Base-by-base conservation (phyloP, 1,140 invertebrate species). In the Drosophila cardini region DNA sequence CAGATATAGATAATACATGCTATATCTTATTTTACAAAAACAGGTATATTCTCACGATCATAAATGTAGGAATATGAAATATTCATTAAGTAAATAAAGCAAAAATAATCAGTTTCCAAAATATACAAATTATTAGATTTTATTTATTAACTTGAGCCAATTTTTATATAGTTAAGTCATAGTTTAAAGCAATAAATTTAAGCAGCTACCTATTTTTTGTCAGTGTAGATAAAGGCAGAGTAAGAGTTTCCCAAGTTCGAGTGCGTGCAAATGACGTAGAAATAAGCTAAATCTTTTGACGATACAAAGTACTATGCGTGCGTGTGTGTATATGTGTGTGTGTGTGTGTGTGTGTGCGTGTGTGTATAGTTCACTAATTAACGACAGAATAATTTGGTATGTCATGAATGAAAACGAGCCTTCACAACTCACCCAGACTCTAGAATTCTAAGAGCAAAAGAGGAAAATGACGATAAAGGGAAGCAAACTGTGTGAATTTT, bases 381-480 rank as follows among this genome's bases (percentile, higher is more conserved):
- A 87, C 84, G 83, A 89, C 83, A 73, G 80, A 89, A 89, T 87
- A 87, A 87, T 87, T 87, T 87, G 76, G 70, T 64, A 67, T 72
- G 80, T 46, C 70, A 80, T 62, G 76, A 71, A 87, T 86, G 78
- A 67, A 75, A 78, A 56, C 43, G 55, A 61, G 56, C 34, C 62
- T 10, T 32, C 18, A 55, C 34, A 55, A n/a, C n/a, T 11, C 40
- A 64, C 30, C 6, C 50, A 34, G 15, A 45, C 18, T 30, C 21
- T 40, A 50, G 62, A 45, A 11, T 62, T 32, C 32, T 45, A 36
- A 38, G 45, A 62, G 43, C 21, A 26, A 26, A 26, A 26, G 4
- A 26, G 21, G 2, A 26, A 45, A 40, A 46, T 43, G 11, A 56
- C 9, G 26, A 15, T 16, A 26, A 43, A 4, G 36, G 11, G 4